Evolutionary conservation across 2,113 vertebrate genomes (phyloP).

Genomic region (Dipodomys merriami): DNA sequence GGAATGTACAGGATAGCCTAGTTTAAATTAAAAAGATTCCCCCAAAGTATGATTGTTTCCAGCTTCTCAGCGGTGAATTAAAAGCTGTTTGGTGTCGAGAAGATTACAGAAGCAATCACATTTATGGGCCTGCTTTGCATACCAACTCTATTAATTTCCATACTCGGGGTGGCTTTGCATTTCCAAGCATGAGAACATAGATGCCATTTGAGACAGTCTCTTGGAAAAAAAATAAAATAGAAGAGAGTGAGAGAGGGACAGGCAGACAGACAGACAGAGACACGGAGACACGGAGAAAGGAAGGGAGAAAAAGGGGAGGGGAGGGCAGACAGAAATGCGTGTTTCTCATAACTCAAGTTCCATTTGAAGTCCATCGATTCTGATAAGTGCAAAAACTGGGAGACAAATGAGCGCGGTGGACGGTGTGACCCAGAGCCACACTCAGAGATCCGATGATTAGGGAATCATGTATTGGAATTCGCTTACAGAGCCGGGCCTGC

Average conservation of each 20-base stretch:
- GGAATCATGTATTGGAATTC: slow-evolving; percentile 18
- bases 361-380: slow-evolving; percentile 81
- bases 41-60: slow-evolving; percentile 71
- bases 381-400: slow-evolving; percentile 71
- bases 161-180: slow-evolving; percentile 67
- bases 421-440: slow-evolving; percentile 35
- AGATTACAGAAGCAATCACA: slow-evolving; percentile 84
- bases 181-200: slow-evolving; percentile 76
- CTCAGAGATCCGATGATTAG: slow-evolving; percentile 72
- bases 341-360: slow-evolving; percentile 70
- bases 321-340: background rate
- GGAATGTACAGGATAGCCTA: slow-evolving; percentile 63
- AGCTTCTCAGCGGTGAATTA: slow-evolving; percentile 82
- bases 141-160: slow-evolving; percentile 84
- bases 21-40: slow-evolving; percentile 81
- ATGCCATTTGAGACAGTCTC: slow-evolving; percentile 74
- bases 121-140: slow-evolving; percentile 82
- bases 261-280: background rate
- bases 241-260: too few species aligned
- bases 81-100: slow-evolving; percentile 80
- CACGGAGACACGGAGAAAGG: background rate
- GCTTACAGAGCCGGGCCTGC: slow-evolving; percentile 25
- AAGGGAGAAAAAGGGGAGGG: background rate
- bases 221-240: slow-evolving; percentile 57
- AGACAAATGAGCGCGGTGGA: slow-evolving; percentile 70